Conservation (phyloP, 2,797 vertebrate genomes). For the Rhincodon typus region DNA sequence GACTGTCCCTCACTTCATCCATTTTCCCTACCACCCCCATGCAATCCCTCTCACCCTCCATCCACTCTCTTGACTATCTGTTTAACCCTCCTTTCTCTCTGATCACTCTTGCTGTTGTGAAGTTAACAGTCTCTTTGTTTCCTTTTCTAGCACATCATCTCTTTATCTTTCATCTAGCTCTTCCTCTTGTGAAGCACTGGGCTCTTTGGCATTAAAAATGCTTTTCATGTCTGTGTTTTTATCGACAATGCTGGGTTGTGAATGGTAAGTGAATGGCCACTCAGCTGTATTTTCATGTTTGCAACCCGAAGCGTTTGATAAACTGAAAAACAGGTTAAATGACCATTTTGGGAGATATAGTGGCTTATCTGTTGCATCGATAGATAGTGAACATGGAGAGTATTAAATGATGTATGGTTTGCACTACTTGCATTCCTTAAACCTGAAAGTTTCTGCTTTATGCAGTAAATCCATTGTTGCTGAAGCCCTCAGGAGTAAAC, state of each 20-base stretch:
- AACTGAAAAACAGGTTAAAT: background rate
- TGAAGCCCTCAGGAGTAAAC: background rate
- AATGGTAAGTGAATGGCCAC: background rate
- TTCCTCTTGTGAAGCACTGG: background rate
- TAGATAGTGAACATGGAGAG: background rate
- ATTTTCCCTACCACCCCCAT: no score
- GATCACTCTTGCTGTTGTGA: background rate
- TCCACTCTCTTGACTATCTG: background rate
- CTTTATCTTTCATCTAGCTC: background rate
- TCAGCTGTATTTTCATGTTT: background rate
- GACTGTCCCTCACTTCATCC: no score
- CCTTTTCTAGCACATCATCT: background rate
- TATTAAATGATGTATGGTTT: background rate
- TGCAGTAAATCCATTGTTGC: background rate
- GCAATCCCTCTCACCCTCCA: no score
- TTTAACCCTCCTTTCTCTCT: background rate
- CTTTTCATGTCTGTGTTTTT: background rate
- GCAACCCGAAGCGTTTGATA: background rate
- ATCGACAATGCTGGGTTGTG: background rate
- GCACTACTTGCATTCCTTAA: background rate
- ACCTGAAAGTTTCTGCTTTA: background rate
- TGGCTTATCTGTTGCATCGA: background rate
- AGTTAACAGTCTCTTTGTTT: background rate
- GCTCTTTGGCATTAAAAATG: background rate
- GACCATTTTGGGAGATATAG: background rate